A percentile compares a stretch with the other conserved stretches of the same genome.
These are phyloP conservation scores for Tychaedon coryphoeus DNA, from an alignment of 2,113 vertebrate genomes.

Conservation along the genomic window DNA sequence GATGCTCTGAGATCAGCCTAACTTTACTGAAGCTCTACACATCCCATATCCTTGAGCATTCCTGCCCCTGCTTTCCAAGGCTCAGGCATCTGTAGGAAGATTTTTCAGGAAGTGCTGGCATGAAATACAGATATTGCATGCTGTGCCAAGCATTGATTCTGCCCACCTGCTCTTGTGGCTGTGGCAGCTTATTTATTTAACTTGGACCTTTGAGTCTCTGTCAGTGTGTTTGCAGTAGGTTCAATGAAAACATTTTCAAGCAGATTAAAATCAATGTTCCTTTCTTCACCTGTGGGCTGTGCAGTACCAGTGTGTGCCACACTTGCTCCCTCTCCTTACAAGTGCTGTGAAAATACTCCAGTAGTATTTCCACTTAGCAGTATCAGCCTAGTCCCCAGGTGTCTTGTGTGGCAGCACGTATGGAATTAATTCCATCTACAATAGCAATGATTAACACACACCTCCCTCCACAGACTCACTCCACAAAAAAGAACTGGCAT, in stretches of 20 bases:
- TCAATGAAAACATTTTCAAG: background rate
- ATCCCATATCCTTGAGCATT: background rate
- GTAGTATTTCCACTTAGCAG: background rate
- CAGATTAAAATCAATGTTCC: background rate
- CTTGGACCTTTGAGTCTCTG: background rate
- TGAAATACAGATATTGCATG: background rate
- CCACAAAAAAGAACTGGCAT: background rate
- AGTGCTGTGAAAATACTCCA: background rate
- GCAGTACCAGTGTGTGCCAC: background rate
- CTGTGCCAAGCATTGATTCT: background rate
- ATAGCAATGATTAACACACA: background rate
- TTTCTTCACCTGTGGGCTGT: background rate
- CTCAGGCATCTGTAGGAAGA: background rate
- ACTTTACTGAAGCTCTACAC: background rate
- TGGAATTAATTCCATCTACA: background rate
- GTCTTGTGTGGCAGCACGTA: background rate
- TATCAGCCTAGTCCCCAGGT: background rate
- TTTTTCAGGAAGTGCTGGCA: background rate
- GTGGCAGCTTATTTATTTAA: background rate
- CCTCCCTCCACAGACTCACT: background rate
- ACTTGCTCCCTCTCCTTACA: background rate
- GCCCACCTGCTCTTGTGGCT: background rate
- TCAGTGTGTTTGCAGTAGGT: background rate
- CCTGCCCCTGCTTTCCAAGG: background rate
- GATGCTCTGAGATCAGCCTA: background rate